Percentiles rank a stretch among this genome's conserved stretches.
phyloP scores from a whole-genome alignment of 2,113 vertebrate species.

The Zingel zingel region DNA sequence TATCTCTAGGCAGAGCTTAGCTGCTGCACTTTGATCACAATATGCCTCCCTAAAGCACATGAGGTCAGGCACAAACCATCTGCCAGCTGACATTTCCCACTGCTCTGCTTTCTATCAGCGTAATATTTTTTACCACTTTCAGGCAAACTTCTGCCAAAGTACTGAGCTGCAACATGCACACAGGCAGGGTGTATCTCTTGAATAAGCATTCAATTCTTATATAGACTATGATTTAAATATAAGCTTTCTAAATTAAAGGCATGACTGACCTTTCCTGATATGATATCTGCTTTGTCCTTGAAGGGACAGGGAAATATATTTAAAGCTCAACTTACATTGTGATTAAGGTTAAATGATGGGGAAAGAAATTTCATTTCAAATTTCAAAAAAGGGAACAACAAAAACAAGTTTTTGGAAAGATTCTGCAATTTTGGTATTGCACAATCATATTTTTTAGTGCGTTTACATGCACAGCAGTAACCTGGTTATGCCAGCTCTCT shows the following conservation, averaged over 20 bases:
- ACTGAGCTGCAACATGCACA: conserved; percentile 23
- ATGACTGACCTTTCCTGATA: conserved; percentile 23
- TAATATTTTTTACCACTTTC: conserved; percentile 22
- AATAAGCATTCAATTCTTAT: conserved; percentile 28
- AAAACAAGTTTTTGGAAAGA: conserved; percentile 3
- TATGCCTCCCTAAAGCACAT: conserved; percentile 35
- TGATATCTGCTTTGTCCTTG: conserved; percentile 1
- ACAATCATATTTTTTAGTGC: background rate
- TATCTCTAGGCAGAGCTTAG: conserved; percentile 64
- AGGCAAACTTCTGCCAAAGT: conserved; percentile 21
- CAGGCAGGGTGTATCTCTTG: background rate
- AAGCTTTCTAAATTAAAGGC: conserved; percentile 49
- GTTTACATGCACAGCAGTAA: too few relatives aligned
- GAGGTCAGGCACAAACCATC: conserved; percentile 55
- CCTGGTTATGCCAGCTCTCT: too few relatives aligned
- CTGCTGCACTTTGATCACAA: conserved; percentile 69
- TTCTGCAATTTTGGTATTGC: background rate
- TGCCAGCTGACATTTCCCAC: conserved; percentile 31
- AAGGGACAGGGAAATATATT: conserved; percentile 10
- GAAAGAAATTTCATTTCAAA: conserved; percentile 25
- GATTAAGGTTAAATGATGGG: conserved; percentile 16
- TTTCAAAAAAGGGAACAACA: background rate
- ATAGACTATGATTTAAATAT: conserved; percentile 41
- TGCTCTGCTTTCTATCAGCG: conserved; percentile 25
- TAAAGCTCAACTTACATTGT: conserved; percentile 5